phyloP scores from a whole-genome alignment of 2,113 vertebrate species.

The Entomyzon cyanotis region DNA sequence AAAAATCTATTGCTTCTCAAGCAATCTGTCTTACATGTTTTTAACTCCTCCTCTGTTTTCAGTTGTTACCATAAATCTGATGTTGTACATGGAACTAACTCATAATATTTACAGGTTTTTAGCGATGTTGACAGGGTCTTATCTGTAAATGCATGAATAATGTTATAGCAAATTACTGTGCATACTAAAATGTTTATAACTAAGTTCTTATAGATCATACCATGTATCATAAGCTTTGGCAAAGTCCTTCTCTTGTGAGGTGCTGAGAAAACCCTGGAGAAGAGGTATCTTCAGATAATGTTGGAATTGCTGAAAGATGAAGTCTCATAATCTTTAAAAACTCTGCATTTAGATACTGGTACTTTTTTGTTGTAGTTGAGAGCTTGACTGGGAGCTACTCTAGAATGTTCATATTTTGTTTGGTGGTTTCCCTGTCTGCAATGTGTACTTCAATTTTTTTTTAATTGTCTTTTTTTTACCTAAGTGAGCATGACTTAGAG shows the following conservation, averaged over 20 bases:
- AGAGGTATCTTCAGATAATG: not conserved
- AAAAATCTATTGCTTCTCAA: not conserved
- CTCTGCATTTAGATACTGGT: not conserved
- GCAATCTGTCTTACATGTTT: not conserved
- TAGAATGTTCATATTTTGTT: not conserved
- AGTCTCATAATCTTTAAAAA: not conserved
- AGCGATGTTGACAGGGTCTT: not conserved
- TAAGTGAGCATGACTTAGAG: constrained; percentile 20
- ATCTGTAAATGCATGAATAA: not conserved
- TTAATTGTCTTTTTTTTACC: not conserved
- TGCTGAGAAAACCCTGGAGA: not conserved
- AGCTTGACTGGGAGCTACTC: not conserved
- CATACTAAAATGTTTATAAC: not conserved
- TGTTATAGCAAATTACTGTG: not conserved
- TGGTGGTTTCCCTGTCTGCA: not conserved
- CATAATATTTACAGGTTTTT: not conserved
- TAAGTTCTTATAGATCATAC: not conserved
- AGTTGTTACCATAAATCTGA: not conserved
- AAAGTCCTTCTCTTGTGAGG: not conserved
- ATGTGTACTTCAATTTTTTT: not conserved
- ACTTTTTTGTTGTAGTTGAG: not conserved
- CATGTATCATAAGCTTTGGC: not conserved
- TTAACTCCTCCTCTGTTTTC: not conserved
- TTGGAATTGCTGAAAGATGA: not conserved
- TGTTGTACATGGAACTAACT: not conserved